Conservation (phyloP, 2,797 vertebrate genomes). For the Holocentrus rufus region DNA sequence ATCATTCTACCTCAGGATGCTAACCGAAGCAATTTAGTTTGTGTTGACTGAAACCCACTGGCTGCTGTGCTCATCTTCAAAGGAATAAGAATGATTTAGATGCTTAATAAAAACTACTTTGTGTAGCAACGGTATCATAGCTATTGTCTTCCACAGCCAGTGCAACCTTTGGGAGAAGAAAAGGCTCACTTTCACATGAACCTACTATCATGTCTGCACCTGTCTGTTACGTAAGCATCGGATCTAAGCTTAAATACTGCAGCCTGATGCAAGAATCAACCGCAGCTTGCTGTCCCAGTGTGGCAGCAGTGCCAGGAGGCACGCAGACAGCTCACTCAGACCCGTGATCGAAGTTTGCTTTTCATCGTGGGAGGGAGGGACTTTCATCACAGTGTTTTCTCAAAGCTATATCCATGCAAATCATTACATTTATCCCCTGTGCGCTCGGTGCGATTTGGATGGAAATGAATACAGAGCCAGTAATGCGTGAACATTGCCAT, state of each 20-base stretch:
- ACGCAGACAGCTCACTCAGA: slow-evolving; percentile 24
- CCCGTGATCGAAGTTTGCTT: slow-evolving; percentile 65
- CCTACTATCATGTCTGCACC: slow-evolving; percentile 5
- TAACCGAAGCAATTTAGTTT: slow-evolving; percentile 68
- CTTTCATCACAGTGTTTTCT: slow-evolving; percentile 61
- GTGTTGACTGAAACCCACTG: slow-evolving; percentile 50
- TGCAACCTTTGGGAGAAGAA: slow-evolving; percentile 15
- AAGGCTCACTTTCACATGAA: neutral
- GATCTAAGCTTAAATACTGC: slow-evolving; percentile 34
- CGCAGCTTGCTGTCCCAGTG: slow-evolving; percentile 31
- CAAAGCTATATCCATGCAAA: slow-evolving; percentile 77
- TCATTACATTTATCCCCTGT: slow-evolving; percentile 66
- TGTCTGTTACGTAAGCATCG: slow-evolving; percentile 40
- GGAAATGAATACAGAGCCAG: slow-evolving; percentile 57
- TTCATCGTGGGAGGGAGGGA: slow-evolving; percentile 47
- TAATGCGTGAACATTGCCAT: slow-evolving; percentile 53
- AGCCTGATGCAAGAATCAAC: neutral
- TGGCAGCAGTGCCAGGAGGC: slow-evolving; percentile 6
- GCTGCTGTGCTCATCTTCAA: slow-evolving; percentile 29
- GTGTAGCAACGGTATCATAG: neutral
- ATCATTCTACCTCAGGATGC: slow-evolving; percentile 59
- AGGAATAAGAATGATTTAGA: slow-evolving; percentile 54
- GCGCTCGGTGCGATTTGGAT: slow-evolving; percentile 39
- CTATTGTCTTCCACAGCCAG: neutral
- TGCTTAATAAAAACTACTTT: slow-evolving; percentile 34